Base-by-base conservation (phyloP, 2,797 vertebrate species). In the Diplodus puntazzo region DNA sequence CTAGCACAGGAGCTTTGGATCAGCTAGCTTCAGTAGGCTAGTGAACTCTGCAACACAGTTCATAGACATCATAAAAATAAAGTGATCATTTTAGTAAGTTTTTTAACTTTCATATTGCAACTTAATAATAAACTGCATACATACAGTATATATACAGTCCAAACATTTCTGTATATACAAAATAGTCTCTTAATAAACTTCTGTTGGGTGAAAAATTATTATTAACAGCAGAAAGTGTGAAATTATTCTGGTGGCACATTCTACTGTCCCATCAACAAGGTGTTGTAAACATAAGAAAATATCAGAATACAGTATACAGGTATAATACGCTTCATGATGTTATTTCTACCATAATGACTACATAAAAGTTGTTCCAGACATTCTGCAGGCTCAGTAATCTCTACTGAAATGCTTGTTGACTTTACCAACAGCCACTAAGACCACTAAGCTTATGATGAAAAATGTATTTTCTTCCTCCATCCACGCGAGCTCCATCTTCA, bases 381-480 rank as follows among this genome's bases (percentile, higher is more conserved):
- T 17, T 5, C 43, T 9, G 2, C 13, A 9, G 23, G 17, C 48
- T 97, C 75, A 98, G 86, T 98, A 97, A 20, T 92, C 74, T 70
- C 94, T 96, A 63, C 95, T 86, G 76, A 97, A 98, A 93, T 96
- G 93, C 18, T 78, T 88, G 89, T 98, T 98, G 49, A 98, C 92
- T 79, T 95, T 96, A 23, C 77, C 42, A 3, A 93, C 85, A 3
- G 93, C 90, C 69, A 99, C 52, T 73, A 91, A 95, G 66, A 98
- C 87, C 0, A 88, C 86, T 75, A 99, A 92, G 86, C 80, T 93
- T 53, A 96, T 78, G 2, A 98, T 77, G 60, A 94, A 84, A 81
- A 94, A 95, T n/a, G 96, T 93, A 12, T 89, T 79, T 0, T 94
- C 90, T 70, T 96, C 93, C 77, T 93, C 80, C 48, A 95, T 69